Base-by-base conservation (phyloP, 1,140 invertebrate species). In the Halyomorpha halys region DNA sequence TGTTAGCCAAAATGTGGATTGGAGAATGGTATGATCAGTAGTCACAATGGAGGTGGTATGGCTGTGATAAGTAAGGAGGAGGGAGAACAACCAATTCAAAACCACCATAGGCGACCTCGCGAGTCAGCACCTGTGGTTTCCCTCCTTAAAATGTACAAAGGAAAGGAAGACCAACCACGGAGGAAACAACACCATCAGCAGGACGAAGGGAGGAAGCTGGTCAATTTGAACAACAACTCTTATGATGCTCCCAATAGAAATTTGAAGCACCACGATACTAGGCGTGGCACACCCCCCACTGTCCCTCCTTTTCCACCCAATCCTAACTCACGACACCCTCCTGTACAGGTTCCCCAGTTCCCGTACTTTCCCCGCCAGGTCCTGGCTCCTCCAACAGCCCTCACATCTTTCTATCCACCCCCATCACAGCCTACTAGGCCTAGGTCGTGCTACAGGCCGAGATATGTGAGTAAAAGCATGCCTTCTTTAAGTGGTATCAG, bases 401-500 rank as follows among this genome's bases (percentile, higher is more conserved):
- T 21, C 59, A 16, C 18, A 1, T 19, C 59, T 16, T 61, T 39
- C 30, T 61, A 61, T 30, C 25, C n/a, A 13, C 53, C 18, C 53
- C 53, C 18, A 8, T 16, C 47, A 8, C 47, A 5, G 53, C 53
- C 53, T 25, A 13, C 53, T 11, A 25, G 53, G 14, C 18, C 53
- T 23, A 19, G 53, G 4, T 56, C 53, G 1, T 56, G 11, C 53
- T 56, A 9, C 53, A 21, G 53, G 18, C 53, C 53, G 8, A 56
- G 53, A 56, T 56, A 56, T 56, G 53, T 56, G 53, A 56, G 53
- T 56, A 56, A 49, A 49, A 49, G 21, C 47, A 39, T 39, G 34
- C 11, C 34, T 13, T 11, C 5, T 30, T 8, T 39, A 13, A 39
- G 1, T 39, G 34, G 34, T 39, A 39, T 39, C 6, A 39, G 34